Conservation (phyloP, 1,140 invertebrate genomes). For the Drosophila sturtevanti region DNA sequence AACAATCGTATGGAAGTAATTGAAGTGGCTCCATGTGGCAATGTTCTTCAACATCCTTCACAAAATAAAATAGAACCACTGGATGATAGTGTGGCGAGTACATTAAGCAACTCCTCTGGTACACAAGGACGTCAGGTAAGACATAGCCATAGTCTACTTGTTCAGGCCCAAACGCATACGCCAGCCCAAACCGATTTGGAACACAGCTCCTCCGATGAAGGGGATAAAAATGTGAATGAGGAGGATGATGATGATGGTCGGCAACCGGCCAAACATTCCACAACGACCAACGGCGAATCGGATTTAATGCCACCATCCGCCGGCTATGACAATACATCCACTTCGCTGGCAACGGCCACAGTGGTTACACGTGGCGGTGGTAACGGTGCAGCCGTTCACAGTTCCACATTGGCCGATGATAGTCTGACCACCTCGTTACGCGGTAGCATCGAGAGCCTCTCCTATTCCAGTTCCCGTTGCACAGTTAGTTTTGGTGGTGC, state of each 20-base stretch:
- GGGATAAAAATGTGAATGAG: no score
- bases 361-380: constrained; percentile 33
- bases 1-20: constrained; percentile 42
- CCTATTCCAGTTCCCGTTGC: constrained; percentile 75
- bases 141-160: constrained; percentile 64
- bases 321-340: constrained; percentile 74
- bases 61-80: constrained; percentile 14
- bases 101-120: constrained; percentile 71
- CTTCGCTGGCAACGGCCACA: constrained; percentile 57
- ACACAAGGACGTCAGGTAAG: constrained; percentile 19
- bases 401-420: constrained; percentile 78
- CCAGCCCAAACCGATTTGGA: constrained; percentile 25
- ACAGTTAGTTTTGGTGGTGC: constrained; percentile 76
- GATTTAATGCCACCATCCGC: constrained; percentile 50
- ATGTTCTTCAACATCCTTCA: background rate
- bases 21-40: constrained; percentile 36
- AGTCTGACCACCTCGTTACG: constrained; percentile 72
- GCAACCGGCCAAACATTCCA: constrained; percentile 59
- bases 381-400: constrained; percentile 42
- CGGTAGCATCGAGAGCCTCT: constrained; percentile 76
- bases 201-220: constrained; percentile 31
- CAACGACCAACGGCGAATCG: constrained; percentile 64
- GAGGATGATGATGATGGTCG: background rate
- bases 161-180: constrained; percentile 71
- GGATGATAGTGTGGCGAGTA: constrained; percentile 76